These are phyloP conservation scores for Columbina picui DNA, from an alignment of 2,113 vertebrate genomes.

Conservation along the genomic window DNA sequence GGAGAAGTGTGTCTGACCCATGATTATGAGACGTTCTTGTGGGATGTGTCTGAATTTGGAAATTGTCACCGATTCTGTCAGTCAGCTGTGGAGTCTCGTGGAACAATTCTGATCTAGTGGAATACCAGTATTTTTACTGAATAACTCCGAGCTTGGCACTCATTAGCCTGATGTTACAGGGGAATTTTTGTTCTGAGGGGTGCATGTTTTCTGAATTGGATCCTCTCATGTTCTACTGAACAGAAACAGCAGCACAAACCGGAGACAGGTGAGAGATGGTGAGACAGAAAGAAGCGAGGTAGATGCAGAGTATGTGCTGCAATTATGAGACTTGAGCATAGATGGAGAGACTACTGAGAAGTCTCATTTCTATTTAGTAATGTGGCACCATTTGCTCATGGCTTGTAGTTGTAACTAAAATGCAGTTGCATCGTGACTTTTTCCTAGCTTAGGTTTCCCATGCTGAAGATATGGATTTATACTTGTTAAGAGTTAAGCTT, in stretches of 20 bases:
- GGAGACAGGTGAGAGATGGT: neutral
- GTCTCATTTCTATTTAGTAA: neutral
- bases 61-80: neutral
- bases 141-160: neutral
- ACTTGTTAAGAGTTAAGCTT: neutral
- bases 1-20: neutral
- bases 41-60: neutral
- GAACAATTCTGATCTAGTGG: neutral
- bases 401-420: neutral
- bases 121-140: neutral
- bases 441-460: neutral
- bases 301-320: accelerated
- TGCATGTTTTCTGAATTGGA: neutral
- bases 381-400: neutral
- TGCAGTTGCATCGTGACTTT: neutral
- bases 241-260: neutral
- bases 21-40: neutral
- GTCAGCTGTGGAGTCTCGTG: neutral
- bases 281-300: neutral
- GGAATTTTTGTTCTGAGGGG: neutral
- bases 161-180: neutral
- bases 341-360: neutral
- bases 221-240: neutral
- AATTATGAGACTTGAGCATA: neutral
- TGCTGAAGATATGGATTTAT: neutral